Base-by-base conservation (phyloP, 2,888 invertebrate species). In the Pristionchus japonicus region DNA sequence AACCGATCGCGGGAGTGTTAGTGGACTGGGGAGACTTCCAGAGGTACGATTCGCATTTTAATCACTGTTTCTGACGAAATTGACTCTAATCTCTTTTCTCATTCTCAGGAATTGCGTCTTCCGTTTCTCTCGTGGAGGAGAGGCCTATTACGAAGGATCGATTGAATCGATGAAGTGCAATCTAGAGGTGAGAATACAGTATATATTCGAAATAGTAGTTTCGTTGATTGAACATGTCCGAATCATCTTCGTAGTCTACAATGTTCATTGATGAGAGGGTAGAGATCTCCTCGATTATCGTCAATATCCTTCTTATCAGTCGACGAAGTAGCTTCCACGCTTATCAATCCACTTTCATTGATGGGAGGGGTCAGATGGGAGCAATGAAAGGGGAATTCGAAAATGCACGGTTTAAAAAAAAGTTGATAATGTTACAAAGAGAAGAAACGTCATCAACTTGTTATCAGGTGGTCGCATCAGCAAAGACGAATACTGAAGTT, bases 21-120 rank as follows among this genome's bases (percentile, higher is more conserved):
- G 93, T 94, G 27, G 92, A 94, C 87, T 93, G 93, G 92, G 94
- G 94, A 34, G 88, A 90, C n/a, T 93, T 94, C 83, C 91, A 92
- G 23, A 93, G 91, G 94, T 93, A 83, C 88, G 7, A 34, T 43
- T 43, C 6, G 15, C n/a, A 52, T 52, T 4, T 80, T 27, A 43
- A 43, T 47, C n/a, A 77, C 6, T 43, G n/a, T n/a, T n/a, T n/a
- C n/a, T n/a, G n/a, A n/a, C n/a, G n/a, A n/a, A n/a, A n/a, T n/a
- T n/a, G n/a, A n/a, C n/a, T n/a, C n/a, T n/a, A n/a, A n/a, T n/a
- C n/a, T n/a, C n/a, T n/a, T n/a, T n/a, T n/a, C n/a, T n/a, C n/a
- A n/a, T 77, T 23, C 85, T 88, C 84, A 91, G 91, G 67, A 89
- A 90, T 23, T 88, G 90, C 49, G 34, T 91, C 40, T 92, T 92